Evolutionary conservation across 1,140 invertebrate genomes (phyloP), one percentile per base, ranked within the genome.

Genomic region (Apis laboriosa): DNA sequence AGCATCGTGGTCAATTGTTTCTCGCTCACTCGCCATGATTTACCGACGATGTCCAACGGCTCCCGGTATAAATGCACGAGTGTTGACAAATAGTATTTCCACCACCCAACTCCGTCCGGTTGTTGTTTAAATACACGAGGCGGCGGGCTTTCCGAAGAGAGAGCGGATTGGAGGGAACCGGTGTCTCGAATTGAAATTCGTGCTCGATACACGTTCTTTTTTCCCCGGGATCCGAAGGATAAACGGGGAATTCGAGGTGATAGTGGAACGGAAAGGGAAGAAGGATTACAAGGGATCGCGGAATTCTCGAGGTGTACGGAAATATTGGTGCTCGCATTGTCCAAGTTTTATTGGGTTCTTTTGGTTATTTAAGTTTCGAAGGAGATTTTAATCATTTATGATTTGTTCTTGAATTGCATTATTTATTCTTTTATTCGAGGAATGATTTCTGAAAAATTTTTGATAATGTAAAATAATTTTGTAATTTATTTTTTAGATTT

Each of bases 31-130:
- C 24, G 64, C 82, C 72, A 87, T 90, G 87, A 90, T 90, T 91
- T 90, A 90, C 84, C 77, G 88, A 43, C 80, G 64, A 84, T 80
- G 84, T 84, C 85, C 79, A 78, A 81, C 15, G 66, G 71, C 72
- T 76, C 19, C 67, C 43, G 53, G 87, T 88, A 90, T 83, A 90
- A 88, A 88, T 86, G 85, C 85, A 80, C 71, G 83, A 87, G 76
- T 89, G 84, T 89, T 90, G 90, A 89, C 86, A 90, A 91, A 90
- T 88, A 89, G 77, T 88, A 86, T 88, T 84, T 85, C 67, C 84
- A 63, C 13, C 21, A 17, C 21, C 70, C 9, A 1, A 21, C 2
- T 58, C 5, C 53, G 17, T 7, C 5, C 28, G 7, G 58, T 24
- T 81, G 72, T 77, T 55, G 61, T 85, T 71, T 72, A 66, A 80